A percentile compares a stretch with the other conserved stretches of the same genome.
Evolutionary conservation across 2,113 vertebrate species (phyloP).

Genomic region (Muscicapa adusta): DNA sequence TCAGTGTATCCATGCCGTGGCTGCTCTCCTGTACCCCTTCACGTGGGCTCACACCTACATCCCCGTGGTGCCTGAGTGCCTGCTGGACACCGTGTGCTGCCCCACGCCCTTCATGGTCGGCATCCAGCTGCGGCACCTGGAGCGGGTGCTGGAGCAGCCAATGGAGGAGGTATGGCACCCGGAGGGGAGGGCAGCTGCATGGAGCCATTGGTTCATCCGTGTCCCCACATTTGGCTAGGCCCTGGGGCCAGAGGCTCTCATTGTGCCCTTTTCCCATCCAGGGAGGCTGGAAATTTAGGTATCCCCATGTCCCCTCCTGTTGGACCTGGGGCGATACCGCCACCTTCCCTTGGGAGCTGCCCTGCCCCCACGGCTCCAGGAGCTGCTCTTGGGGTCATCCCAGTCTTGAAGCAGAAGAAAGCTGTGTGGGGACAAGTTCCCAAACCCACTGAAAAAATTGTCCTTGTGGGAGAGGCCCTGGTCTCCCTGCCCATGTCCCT

Average conservation of each 20-base stretch:
- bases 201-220: fast-evolving
- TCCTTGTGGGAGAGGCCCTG: background rate
- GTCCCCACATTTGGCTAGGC: background rate
- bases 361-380: background rate
- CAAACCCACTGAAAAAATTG: background rate
- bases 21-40: conserved; percentile 94
- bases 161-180: conserved; percentile 75
- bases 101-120: conserved; percentile 95
- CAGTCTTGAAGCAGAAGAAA: background rate
- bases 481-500: background rate
- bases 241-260: background rate
- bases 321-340: background rate
- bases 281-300: background rate
- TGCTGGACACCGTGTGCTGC: conserved; percentile 90
- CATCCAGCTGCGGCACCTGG: conserved; percentile 81
- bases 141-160: conserved; percentile 79
- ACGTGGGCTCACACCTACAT: conserved; percentile 96
- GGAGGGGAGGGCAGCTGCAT: background rate
- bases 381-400: background rate
- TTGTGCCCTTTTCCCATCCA: background rate
- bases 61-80: conserved; percentile 88
- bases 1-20: conserved; percentile 88
- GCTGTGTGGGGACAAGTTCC: background rate
- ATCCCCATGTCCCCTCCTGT: background rate
- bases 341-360: background rate